These are phyloP conservation scores for Cyclopterus lumpus DNA, from an alignment of 2,797 vertebrate genomes.

Conservation along the genomic window DNA sequence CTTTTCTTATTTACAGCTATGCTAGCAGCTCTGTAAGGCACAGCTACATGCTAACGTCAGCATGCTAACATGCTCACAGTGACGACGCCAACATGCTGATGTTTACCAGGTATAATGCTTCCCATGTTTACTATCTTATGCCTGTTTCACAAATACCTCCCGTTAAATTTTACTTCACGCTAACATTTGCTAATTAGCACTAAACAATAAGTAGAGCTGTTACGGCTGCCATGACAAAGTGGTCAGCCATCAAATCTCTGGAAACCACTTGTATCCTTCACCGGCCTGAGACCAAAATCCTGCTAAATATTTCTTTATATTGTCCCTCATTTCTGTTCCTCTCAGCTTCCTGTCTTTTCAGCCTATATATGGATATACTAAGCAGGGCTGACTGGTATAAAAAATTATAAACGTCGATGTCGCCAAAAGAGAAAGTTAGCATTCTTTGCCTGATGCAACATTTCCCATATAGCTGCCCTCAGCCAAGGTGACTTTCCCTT, in stretches of 20 bases:
- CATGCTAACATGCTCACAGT: background rate
- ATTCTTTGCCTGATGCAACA: slow-evolving; percentile 16
- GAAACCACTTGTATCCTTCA: background rate
- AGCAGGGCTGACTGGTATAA: background rate
- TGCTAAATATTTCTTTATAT: background rate
- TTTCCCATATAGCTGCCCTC: slow-evolving; percentile 22
- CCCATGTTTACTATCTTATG: background rate
- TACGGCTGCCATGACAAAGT: background rate
- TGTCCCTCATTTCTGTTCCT: background rate
- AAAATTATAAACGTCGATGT: too few relatives aligned
- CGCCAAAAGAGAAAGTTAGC: background rate
- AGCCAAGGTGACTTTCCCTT: slow-evolving; percentile 73
- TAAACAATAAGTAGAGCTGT: background rate
- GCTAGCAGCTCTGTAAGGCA: background rate
- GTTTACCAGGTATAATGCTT: background rate
- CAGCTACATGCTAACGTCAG: background rate
- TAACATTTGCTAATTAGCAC: background rate
- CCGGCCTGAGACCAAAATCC: background rate
- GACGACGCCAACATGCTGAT: background rate
- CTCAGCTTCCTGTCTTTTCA: background rate
- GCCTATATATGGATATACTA: background rate
- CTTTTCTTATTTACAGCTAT: background rate
- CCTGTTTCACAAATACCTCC: too few relatives aligned
- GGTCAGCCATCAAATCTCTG: background rate
- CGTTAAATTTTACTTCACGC: background rate